Conservation (phyloP, 1,140 invertebrate species). For the Apis mellifera region DNA sequence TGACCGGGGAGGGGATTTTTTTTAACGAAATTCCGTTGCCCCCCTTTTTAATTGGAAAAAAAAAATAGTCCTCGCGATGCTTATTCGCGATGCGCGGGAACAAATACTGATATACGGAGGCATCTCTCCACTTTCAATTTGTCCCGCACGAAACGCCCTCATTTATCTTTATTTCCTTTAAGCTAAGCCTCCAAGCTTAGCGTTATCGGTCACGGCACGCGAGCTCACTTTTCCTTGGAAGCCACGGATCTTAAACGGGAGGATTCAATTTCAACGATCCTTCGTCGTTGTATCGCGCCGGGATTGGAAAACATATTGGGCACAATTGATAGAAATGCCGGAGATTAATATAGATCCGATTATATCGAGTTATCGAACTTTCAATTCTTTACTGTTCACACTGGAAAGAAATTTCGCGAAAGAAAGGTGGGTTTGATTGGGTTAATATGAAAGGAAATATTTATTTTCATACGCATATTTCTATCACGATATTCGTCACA, state of each 20-base stretch:
- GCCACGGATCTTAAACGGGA: conserved; percentile 21
- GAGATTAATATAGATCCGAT: neutral
- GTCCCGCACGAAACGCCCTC: conserved; percentile 59
- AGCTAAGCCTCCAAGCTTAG: conserved; percentile 61
- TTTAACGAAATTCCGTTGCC: conserved; percentile 14
- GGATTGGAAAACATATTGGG: conserved; percentile 14
- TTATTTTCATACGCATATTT: too few species aligned
- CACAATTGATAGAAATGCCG: conserved; percentile 1
- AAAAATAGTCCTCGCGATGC: conserved; percentile 31
- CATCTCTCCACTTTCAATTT: conserved; percentile 57
- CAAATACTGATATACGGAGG: conserved; percentile 56
- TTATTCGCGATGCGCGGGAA: conserved; percentile 42
- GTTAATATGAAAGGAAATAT: too few species aligned
- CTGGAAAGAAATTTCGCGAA: too few species aligned
- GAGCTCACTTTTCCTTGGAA: conserved; percentile 41
- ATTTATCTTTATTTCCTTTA: conserved; percentile 67
- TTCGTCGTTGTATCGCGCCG: neutral
- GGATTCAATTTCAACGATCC: conserved; percentile 58
- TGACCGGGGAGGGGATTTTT: neutral
- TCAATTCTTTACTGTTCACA: too few species aligned
- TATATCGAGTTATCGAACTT: neutral
- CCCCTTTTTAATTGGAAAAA: conserved; percentile 39
- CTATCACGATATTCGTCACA: too few species aligned
- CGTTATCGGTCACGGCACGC: conserved; percentile 62
- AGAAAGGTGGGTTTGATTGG: too few species aligned